These are phyloP conservation scores for Pampus argenteus DNA, from an alignment of 2,797 vertebrate species.

Conservation along the genomic window DNA sequence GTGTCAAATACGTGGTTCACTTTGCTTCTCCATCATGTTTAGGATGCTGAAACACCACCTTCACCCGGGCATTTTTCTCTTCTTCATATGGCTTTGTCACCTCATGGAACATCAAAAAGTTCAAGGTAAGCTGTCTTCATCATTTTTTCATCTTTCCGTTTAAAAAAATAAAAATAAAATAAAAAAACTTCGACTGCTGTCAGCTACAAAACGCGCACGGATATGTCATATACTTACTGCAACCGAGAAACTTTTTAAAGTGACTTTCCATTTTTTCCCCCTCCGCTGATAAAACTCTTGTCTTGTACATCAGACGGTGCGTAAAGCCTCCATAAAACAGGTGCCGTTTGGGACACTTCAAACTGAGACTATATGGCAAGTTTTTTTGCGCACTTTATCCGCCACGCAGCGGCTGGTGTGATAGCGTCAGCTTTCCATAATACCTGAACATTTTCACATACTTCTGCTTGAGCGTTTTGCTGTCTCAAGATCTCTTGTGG, in stretches of 20 bases:
- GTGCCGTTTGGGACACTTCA: conserved; percentile 75
- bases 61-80: conserved; percentile 91
- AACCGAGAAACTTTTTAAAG: conserved; percentile 71
- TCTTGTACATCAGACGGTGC: conserved; percentile 49
- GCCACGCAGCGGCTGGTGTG: conserved; percentile 33
- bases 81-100: conserved; percentile 92
- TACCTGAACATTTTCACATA: conserved; percentile 40
- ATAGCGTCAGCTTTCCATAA: conserved; percentile 40
- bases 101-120: conserved; percentile 95
- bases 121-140: conserved; percentile 90
- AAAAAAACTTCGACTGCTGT: conserved; percentile 60
- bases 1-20: conserved; percentile 81
- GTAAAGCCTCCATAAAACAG: conserved; percentile 73
- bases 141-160: conserved; percentile 16
- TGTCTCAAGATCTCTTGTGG: conserved; percentile 15
- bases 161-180: not conserved
- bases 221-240: conserved; percentile 37
- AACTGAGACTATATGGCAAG: conserved; percentile 62
- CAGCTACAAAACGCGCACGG: conserved; percentile 26
- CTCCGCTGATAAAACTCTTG: conserved; percentile 41
- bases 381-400: conserved; percentile 66
- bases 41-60: conserved; percentile 93
- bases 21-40: conserved; percentile 85
- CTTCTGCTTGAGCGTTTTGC: conserved; percentile 21
- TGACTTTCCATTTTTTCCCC: conserved; percentile 30